Evolutionary conservation across 2,888 invertebrate genomes (phyloP), one percentile per base, ranked within the genome.

Genomic region (Platycnemis pennipes): DNA sequence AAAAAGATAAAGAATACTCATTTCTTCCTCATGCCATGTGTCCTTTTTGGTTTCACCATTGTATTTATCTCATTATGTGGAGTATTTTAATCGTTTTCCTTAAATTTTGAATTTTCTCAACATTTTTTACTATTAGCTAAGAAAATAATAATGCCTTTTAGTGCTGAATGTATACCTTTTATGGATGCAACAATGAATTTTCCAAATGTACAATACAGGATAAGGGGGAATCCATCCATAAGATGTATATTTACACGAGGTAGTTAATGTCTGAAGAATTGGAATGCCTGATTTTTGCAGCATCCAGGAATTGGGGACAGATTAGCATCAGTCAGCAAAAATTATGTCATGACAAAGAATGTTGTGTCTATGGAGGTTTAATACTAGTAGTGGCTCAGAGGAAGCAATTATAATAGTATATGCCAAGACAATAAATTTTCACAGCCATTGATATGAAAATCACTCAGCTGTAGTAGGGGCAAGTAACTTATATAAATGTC

Each of bases 341-440:
- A 87, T 44, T 91, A 44, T 56, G 42, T 53, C 31, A 31, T 89
- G 16, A 44, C 63, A 77, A 63, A 44, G 63, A n/a, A 91, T 22
- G 2, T 31, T 44, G 16, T 53, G 44, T 91, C 63, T 56, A 31
- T 89, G 2, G 37, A 89, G 53, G 37, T 89, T 53, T 91, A 22
- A 56, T 22, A 8, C n/a, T 49, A 44, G 63, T 56, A 44, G 63
- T 63, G 44, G 56, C 69, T 31, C 63, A 44, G 56, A 63, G 63
- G 44, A 91, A 91, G 63, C 91, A 63, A 63, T 56, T 63, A 44
- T 42, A 8, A 56, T 44, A 44, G 45, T 91, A 89, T 53, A 91
- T 91, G 63, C 91, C 26, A 91, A 91, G 91, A 91, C 91, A 91
- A 91, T 91, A 91, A 91, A 63, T 91, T 91, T 91, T 91, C 91